Evolutionary conservation across 2,888 invertebrate species (phyloP).

Genomic region (Watsonalla cultraria): DNA sequence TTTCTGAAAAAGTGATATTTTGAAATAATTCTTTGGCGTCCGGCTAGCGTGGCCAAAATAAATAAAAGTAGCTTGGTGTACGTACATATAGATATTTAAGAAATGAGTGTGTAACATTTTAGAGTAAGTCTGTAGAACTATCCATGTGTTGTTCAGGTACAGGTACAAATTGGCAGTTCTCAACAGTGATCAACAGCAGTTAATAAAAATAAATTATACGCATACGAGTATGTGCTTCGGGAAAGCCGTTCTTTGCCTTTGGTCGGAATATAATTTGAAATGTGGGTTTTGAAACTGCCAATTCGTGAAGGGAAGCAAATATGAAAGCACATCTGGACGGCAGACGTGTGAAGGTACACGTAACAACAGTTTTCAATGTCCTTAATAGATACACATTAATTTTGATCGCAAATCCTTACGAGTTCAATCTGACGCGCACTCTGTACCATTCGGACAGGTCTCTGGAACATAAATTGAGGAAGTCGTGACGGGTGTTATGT

Average conservation of each 20-base stretch:
- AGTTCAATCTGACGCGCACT: constrained; percentile 91
- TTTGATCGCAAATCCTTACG: constrained; percentile 83
- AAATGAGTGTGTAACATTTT: constrained; percentile 19
- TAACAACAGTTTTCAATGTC: constrained; percentile 70
- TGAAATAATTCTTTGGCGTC: background rate
- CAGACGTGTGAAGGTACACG: constrained; percentile 75
- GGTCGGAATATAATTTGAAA: background rate
- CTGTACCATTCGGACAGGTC: constrained; percentile 89
- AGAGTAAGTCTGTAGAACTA: constrained; percentile 56
- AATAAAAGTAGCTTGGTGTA: constrained; percentile 1
- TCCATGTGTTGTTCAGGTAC: constrained; percentile 42
- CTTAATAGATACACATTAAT: constrained; percentile 72
- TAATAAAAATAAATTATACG: constrained; percentile 15
- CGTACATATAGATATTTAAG: background rate
- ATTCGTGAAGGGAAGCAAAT: constrained; percentile 66
- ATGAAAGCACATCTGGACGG: constrained; percentile 72
- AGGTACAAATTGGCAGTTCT: constrained; percentile 68
- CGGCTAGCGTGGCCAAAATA: background rate
- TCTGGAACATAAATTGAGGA: constrained; percentile 78
- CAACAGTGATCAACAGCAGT: constrained; percentile 17
- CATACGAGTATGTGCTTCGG: background rate
- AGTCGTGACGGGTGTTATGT: constrained; percentile 64
- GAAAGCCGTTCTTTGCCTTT: too few relatives aligned
- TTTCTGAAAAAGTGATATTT: too few relatives aligned
- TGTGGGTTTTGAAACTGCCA: constrained; percentile 55